Conservation (phyloP, 2,797 vertebrate species). For the Bovichtus variegatus region DNA sequence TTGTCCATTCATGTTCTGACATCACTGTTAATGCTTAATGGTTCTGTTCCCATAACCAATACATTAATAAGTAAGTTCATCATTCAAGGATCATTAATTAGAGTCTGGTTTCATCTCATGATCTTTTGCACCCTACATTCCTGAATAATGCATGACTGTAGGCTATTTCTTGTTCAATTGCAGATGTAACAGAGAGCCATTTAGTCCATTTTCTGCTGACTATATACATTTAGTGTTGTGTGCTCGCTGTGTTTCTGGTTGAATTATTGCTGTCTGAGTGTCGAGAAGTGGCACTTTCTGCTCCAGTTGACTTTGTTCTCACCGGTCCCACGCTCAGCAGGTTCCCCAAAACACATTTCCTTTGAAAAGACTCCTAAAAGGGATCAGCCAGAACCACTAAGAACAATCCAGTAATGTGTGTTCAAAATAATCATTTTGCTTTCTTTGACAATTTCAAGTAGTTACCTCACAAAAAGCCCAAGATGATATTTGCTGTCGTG, state of each 20-base stretch:
- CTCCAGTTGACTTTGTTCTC: slow-evolving; percentile 74
- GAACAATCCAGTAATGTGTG: slow-evolving; percentile 37
- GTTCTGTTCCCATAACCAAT: not conserved
- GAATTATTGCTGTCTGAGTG: slow-evolving; percentile 35
- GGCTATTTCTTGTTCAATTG: slow-evolving; percentile 40
- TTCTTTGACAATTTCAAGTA: slow-evolving; percentile 41
- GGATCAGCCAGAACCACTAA: slow-evolving; percentile 11
- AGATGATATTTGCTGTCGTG: not conserved
- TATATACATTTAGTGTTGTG: slow-evolving; percentile 31
- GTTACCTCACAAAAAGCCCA: not conserved
- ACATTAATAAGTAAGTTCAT: not conserved
- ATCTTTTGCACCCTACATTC: not conserved
- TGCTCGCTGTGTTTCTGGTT: slow-evolving; percentile 39
- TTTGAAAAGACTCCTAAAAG: slow-evolving; percentile 52
- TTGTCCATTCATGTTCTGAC: not conserved
- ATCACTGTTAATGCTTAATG: too few relatives aligned
- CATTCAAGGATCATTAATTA: slow-evolving; percentile 27
- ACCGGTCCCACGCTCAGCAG: slow-evolving; percentile 59
- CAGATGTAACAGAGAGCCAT: slow-evolving; percentile 37
- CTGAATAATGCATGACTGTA: slow-evolving; percentile 41
- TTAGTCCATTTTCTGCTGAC: slow-evolving; percentile 22
- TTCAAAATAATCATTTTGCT: slow-evolving; percentile 45
- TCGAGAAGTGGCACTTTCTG: slow-evolving; percentile 71
- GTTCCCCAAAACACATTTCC: slow-evolving; percentile 64
- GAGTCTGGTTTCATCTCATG: not conserved